Percentiles rank a stretch among this genome's conserved stretches.
Conservation (phyloP, 2,113 vertebrate genomes). For the Sylvietta virens region DNA sequence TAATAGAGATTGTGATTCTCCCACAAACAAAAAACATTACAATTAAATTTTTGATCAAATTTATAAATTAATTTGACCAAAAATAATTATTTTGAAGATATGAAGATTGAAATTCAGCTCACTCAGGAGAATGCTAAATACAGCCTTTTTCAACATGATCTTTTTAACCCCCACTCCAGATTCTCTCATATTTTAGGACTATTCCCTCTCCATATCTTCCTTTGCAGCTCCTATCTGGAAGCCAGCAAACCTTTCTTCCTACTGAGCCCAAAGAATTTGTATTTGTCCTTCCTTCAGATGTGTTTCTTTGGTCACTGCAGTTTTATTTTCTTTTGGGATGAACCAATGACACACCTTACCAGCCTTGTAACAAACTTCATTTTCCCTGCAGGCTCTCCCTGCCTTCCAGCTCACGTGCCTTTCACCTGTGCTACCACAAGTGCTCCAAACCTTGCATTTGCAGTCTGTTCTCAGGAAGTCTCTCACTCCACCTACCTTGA, state of each 20-base stretch:
- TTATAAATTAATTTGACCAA: neutral
- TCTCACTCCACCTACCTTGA: neutral
- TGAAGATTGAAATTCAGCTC: neutral
- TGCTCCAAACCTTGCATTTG: neutral
- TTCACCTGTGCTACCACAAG: neutral
- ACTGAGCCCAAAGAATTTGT: neutral
- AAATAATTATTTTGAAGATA: neutral
- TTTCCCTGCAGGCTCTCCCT: neutral
- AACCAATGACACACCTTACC: neutral
- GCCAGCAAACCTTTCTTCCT: neutral
- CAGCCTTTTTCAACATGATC: neutral
- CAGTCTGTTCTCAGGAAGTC: neutral
- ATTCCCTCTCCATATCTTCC: neutral
- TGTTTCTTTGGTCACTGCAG: neutral
- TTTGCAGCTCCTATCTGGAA: neutral
- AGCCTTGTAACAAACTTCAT: neutral
- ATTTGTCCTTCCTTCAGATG: neutral
- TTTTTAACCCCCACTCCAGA: neutral
- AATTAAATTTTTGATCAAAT: neutral
- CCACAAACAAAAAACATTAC: neutral
- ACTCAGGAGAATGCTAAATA: neutral
- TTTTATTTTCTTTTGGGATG: neutral
- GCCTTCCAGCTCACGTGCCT: neutral
- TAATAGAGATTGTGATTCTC: neutral
- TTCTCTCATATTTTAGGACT: neutral